phyloP scores from a whole-genome alignment of 1,140 invertebrate species.

The Drosophila tristis region DNA sequence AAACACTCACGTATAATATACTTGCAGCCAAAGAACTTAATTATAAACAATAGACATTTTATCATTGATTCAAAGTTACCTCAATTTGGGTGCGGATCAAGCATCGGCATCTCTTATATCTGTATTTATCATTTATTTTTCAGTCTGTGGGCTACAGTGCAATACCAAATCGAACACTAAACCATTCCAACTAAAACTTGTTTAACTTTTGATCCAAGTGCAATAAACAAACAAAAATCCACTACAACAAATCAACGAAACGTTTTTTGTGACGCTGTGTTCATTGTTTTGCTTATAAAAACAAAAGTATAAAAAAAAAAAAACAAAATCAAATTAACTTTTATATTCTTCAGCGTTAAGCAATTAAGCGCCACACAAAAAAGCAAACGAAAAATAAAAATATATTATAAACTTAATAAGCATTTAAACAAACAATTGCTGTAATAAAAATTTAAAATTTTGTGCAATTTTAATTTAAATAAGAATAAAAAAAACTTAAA shows the following conservation, averaged over 20 bases:
- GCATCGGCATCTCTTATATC: not conserved
- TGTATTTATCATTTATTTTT: slow-evolving; percentile 25
- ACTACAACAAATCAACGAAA: slow-evolving; percentile 13
- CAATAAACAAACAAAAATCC: slow-evolving; percentile 52
- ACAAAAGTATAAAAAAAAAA: slow-evolving; percentile 12
- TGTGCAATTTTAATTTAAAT: slow-evolving; percentile 46
- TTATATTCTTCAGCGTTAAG: not conserved
- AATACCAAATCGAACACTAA: slow-evolving; percentile 52
- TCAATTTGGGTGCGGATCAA: slow-evolving; percentile 26
- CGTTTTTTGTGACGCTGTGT: slow-evolving; percentile 35
- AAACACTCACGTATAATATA: slow-evolving; percentile 33
- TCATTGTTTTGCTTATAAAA: slow-evolving; percentile 34
- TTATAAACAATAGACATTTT: slow-evolving; percentile 43
- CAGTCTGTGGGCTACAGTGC: slow-evolving; percentile 57
- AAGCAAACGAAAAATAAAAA: slow-evolving; percentile 7
- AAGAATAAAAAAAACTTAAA: slow-evolving; percentile 21
- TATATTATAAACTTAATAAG: slow-evolving; percentile 28
- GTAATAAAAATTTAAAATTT: slow-evolving; percentile 18
- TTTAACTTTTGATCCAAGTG: slow-evolving; percentile 34
- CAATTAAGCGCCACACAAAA: slow-evolving; percentile 7
- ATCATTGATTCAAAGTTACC: slow-evolving; percentile 26
- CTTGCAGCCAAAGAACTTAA: slow-evolving; percentile 30
- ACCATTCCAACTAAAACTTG: slow-evolving; percentile 32
- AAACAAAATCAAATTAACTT: slow-evolving; percentile 21
- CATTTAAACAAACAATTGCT: slow-evolving; percentile 33